phyloP scores from a whole-genome alignment of 53 echinoderm and acorn worm species.

The Henricia sp. region DNA sequence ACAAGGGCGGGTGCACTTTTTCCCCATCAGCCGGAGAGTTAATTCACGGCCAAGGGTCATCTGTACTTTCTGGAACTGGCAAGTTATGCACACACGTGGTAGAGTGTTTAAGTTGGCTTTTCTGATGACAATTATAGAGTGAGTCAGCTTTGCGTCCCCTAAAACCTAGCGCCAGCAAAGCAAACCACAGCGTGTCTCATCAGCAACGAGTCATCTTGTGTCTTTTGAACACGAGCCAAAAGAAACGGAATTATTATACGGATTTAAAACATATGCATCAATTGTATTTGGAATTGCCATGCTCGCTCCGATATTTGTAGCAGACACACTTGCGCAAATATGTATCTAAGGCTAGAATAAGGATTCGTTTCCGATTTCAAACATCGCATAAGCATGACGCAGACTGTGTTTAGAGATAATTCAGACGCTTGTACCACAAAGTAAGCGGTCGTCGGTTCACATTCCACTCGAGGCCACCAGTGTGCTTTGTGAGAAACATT shows the following conservation, averaged over 20 bases:
- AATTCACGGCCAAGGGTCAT: conserved; percentile 16
- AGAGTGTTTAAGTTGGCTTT: background rate
- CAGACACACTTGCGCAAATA: too few relatives aligned
- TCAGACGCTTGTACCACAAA: too few relatives aligned
- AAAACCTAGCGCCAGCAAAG: background rate
- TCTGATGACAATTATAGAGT: background rate
- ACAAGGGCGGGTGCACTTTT: conserved; percentile 48
- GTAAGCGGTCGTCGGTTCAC: too few relatives aligned
- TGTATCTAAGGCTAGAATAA: too few relatives aligned
- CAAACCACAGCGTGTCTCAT: background rate
- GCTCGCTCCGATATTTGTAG: too few relatives aligned
- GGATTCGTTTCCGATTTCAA: too few relatives aligned
- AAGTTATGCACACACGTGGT: conserved; percentile 7
- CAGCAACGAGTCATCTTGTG: background rate
- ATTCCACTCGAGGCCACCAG: too few relatives aligned
- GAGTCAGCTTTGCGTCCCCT: background rate
- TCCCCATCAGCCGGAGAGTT: background rate
- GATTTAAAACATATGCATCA: too few relatives aligned
- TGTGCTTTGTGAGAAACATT: too few relatives aligned
- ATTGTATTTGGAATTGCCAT: too few relatives aligned
- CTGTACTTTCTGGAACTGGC: conserved; percentile 15
- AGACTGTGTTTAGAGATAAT: too few relatives aligned
- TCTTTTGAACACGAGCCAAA: conserved; percentile 20
- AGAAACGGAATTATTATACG: background rate
- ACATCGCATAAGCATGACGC: too few relatives aligned